Percentiles rank a stretch among this genome's conserved stretches.
phyloP scores from a whole-genome alignment of 2,113 vertebrate genomes.

The Erythrocercus mccallii region DNA sequence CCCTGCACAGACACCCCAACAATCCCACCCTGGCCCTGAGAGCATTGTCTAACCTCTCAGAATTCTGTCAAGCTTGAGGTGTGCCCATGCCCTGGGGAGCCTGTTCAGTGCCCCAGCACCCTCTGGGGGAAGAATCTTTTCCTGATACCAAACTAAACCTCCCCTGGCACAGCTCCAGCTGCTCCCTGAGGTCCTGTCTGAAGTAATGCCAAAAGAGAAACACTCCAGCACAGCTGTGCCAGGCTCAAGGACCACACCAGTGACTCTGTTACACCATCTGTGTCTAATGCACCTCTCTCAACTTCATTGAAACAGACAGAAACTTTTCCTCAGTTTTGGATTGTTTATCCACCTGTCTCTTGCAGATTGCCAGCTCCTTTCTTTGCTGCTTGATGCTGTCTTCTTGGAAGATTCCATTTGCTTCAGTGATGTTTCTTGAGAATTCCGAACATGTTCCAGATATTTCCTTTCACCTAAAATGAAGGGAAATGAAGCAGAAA shows the following conservation, averaged over 20 bases:
- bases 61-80: neutral
- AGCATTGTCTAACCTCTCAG: rapidly evolving
- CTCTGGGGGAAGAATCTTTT: neutral
- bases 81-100: neutral
- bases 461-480: constrained; percentile 64
- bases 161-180: neutral
- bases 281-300: neutral
- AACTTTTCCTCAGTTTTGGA: neutral
- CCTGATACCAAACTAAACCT: neutral
- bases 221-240: neutral
- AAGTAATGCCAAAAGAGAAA: neutral
- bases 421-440: constrained; percentile 36
- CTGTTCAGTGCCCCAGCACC: neutral
- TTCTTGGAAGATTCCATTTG: constrained; percentile 41
- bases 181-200: neutral
- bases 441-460: constrained; percentile 66
- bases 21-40: neutral
- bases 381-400: constrained; percentile 50
- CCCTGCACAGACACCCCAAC: neutral
- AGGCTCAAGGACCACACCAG: neutral
- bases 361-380: constrained; percentile 50
- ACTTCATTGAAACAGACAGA: neutral
- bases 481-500: neutral
- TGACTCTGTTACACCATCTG: neutral
- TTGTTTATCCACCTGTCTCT: constrained; percentile 72